A percentile compares a stretch with the other conserved stretches of the same genome.
Evolutionary conservation across 2,113 vertebrate genomes (phyloP).

Genomic region (Apteryx owenii): DNA sequence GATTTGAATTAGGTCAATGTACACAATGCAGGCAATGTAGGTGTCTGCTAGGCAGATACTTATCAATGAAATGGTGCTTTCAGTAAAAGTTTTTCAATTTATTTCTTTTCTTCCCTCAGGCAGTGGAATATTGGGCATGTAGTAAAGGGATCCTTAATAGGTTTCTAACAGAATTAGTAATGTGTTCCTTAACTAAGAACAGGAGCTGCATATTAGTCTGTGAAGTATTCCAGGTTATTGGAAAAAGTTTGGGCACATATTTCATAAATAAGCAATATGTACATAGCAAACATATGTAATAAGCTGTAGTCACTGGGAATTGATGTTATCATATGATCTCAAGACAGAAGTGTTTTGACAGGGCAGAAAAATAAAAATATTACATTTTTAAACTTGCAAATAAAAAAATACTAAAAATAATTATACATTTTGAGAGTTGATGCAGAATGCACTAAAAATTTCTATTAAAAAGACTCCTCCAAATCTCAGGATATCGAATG

Average conservation of each 20-base stretch:
- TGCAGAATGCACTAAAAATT: background rate
- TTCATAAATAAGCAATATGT: constrained; percentile 26
- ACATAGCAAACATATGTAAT: constrained; percentile 27
- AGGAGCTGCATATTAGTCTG: background rate
- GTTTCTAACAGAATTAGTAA: background rate
- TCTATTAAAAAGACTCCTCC: background rate
- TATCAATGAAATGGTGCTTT: background rate
- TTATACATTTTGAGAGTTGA: background rate
- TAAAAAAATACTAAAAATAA: background rate
- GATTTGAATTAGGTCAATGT: background rate
- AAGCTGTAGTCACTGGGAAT: background rate
- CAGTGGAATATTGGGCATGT: constrained; percentile 18
- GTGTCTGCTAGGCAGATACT: background rate
- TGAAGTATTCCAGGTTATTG: background rate
- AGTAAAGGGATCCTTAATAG: constrained; percentile 11
- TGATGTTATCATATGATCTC: background rate
- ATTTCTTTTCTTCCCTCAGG: background rate
- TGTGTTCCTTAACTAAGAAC: background rate
- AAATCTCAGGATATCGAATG: background rate
- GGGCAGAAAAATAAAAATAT: background rate
- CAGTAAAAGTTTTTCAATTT: background rate
- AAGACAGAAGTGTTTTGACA: background rate
- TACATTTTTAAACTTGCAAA: constrained; percentile 15
- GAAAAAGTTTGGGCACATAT: constrained; percentile 15
- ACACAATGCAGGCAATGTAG: background rate